Evolutionary conservation across 2,888 invertebrate genomes (phyloP), one percentile per base, ranked within the genome.

Genomic region (Rhorus exstirpatorius): DNA sequence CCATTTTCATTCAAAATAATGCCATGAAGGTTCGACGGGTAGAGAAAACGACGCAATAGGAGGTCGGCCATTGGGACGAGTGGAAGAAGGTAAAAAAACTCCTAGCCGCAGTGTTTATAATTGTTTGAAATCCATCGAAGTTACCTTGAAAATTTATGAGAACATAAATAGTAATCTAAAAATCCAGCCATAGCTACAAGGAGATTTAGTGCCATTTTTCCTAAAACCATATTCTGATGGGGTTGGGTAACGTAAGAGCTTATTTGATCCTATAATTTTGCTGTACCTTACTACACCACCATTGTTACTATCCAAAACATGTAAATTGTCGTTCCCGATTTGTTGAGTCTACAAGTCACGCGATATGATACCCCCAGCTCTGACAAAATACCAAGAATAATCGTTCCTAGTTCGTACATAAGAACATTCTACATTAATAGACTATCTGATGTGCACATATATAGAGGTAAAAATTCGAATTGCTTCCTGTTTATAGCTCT

Each of bases 321-420:
- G 12, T 4, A 78, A 71, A 58, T 19, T 12, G 68, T 17, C 26
- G 61, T 24, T 17, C 35, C 38, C 21, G 17, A 75, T 70, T 75
- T 51, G 24, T 31, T 53, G 51, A 46, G 21, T 10, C 14, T 21
- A 6, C 3, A 24, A 75, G 79, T 80, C 79, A 80, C 79, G 79
- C 79, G 79, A 80, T 70, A 80, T 68, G 60, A n/a, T n/a, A n/a
- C n/a, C 61, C 53, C 4, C 35, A 4, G 8, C 14, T 19, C 68
- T 24, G 79, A 80, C 68, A 80, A 74, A 53, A 44, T 68, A 55
- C 61, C 61, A 38, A 61, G 79, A 51, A 74, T 58, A 38, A 60
- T 71, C 46, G 38, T 68, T 67, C 12, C 21, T 19, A 35, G 38
- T 46, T 10, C 60, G 12, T 76, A 26, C 10, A 38, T 3, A 21